A percentile compares a stretch with the other conserved stretches of the same genome.
Evolutionary conservation across 2,113 vertebrate genomes (phyloP).

Genomic region (Oreochromis spilurus): DNA sequence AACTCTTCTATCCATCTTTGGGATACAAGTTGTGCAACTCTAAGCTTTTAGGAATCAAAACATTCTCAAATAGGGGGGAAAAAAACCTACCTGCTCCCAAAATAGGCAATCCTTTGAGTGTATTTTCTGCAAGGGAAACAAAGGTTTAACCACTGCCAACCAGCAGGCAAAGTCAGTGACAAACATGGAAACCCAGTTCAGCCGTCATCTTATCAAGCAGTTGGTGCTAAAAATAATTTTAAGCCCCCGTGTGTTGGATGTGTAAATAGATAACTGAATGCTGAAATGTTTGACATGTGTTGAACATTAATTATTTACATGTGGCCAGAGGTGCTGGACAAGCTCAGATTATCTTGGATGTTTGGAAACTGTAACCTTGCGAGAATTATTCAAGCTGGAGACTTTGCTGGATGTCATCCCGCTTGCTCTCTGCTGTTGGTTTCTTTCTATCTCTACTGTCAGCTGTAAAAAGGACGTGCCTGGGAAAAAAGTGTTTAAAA

Average conservation of each 20-base stretch:
- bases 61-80: rapidly evolving
- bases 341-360: not conserved
- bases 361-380: not conserved
- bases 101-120: not conserved
- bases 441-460: not conserved
- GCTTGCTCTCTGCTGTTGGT: not conserved
- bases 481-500: not conserved
- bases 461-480: not conserved
- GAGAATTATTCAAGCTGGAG: not conserved
- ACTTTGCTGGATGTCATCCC: not conserved
- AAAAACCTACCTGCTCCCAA: not conserved
- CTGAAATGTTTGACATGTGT: not conserved
- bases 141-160: not conserved
- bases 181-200: not conserved
- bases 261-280: not conserved
- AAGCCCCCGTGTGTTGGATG: not conserved
- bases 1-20: not conserved
- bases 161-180: not conserved
- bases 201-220: not conserved
- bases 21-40: not conserved
- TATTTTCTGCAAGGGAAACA: not conserved
- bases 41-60: not conserved
- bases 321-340: not conserved
- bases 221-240: not conserved
- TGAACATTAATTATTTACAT: not conserved